Base-by-base conservation (phyloP, 2,113 vertebrate genomes). In the Alosa alosa region DNA sequence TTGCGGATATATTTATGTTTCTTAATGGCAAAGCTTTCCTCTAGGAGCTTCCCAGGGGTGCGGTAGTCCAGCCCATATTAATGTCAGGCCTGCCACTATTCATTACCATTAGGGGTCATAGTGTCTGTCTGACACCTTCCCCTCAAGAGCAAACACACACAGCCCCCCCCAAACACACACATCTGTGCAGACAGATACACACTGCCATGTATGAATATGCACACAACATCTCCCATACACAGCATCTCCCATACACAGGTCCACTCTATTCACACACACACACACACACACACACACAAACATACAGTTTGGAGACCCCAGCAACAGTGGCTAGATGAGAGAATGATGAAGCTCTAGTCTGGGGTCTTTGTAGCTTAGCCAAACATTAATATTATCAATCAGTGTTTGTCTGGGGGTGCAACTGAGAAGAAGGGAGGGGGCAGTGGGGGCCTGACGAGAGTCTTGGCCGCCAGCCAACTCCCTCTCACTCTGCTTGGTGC, bases 401-500 rank as follows among this genome's bases (percentile, higher is more conserved):
- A 85, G 49, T 81, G 84, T 91, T 90, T 88, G 87, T 81, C 55
- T 82, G 84, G 86, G 81, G 85, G 84, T 39, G 72, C 72, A 17
- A 39, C 72, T 78, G 36, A 78, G 72, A 39, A 36, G 36, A 15
- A 78, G 64, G 31, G 64, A 31, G 86, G 82, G 64, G 57, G 6
- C 20, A 13, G 57, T 4, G 82, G 57, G 39, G 18, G 39, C 10
- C 39, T 22, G 86, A 88, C 86, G 78, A 86, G 86, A 87, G 83
- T 83, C 47, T 84, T 93, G 91, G 91, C 87, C 50, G 20, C 49
- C 60, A 81, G 91, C 85, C 91, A 93, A 75, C 84, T 81, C n/a
- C 86, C 90, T 88, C 52, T 91, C 87, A 52, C 83, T 91, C 86
- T 44, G 90, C 89, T 87, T 87, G 87, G 88, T 91, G 92, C 89